Percentiles rank a stretch among this genome's conserved stretches.
These are phyloP conservation scores for Dinocampus coccinellae DNA, from an alignment of 2,888 invertebrate genomes.

Conservation along the genomic window DNA sequence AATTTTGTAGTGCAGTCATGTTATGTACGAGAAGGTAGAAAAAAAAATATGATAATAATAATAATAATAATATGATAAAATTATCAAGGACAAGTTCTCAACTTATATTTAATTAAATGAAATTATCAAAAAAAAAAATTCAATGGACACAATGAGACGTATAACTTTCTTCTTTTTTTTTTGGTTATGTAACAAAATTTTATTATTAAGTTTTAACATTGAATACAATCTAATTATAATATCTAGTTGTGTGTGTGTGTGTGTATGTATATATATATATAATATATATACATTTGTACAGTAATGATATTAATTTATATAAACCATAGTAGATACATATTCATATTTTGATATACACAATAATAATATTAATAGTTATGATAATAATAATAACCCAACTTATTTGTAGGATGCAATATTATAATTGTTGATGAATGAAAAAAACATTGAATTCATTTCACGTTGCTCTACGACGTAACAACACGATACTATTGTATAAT, in stretches of 20 bases:
- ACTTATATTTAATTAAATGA: background rate
- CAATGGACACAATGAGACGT: too few species aligned
- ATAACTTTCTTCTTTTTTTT: background rate
- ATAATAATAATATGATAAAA: too few species aligned
- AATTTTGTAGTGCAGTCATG: background rate
- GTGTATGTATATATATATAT: too few species aligned
- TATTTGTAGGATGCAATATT: constrained; percentile 11
- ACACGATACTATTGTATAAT: constrained; percentile 79
- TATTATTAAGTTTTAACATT: constrained; percentile 11
- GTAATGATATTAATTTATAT: constrained; percentile 4
- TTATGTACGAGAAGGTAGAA: background rate
- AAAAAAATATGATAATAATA: background rate
- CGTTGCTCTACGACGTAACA: constrained; percentile 71
- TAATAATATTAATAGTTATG: background rate
- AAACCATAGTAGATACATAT: background rate
- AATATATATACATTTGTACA: constrained; percentile 68
- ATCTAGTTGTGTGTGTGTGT: constrained; percentile 45
- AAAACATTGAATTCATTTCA: constrained; percentile 47
- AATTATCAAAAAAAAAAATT: background rate
- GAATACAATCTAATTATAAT: constrained; percentile 51
- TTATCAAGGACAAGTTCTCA: background rate
- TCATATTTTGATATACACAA: too few species aligned
- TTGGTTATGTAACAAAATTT: constrained; percentile 19
- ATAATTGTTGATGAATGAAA: constrained; percentile 12
- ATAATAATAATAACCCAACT: constrained; percentile 21